Conservation (phyloP, 2,888 invertebrate genomes). For the Scaptomyza flava region DNA sequence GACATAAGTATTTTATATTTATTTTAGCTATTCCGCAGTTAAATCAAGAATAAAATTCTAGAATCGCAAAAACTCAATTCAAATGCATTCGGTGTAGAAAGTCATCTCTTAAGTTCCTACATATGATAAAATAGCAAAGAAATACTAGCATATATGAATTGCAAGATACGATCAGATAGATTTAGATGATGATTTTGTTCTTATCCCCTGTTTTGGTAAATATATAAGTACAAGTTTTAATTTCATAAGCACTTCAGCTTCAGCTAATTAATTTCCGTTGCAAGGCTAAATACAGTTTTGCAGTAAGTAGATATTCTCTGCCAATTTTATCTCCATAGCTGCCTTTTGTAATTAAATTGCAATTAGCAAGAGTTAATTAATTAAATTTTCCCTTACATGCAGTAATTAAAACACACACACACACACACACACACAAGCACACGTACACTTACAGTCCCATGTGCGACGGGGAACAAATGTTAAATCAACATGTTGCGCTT, state of each 20-base stretch:
- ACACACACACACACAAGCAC: slow-evolving; percentile 3
- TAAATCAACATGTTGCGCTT: slow-evolving; percentile 73
- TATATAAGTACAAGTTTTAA: background rate
- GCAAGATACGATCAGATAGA: no score
- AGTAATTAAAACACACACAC: slow-evolving; percentile 15
- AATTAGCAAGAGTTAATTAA: slow-evolving; percentile 74
- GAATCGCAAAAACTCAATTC: no score
- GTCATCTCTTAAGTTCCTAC: no score
- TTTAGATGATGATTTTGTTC: no score
- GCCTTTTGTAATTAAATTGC: slow-evolving; percentile 63
- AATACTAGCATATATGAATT: no score
- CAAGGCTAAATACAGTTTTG: slow-evolving; percentile 7
- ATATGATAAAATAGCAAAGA: no score
- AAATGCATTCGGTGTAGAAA: no score
- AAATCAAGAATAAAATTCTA: no score
- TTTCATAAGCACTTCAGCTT: background rate
- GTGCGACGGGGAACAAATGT: slow-evolving; percentile 61
- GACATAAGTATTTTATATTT: no score
- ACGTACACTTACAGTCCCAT: slow-evolving; percentile 9
- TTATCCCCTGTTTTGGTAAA: no score
- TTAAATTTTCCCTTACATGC: slow-evolving; percentile 56
- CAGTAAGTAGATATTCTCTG: slow-evolving; percentile 1
- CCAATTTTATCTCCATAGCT: slow-evolving; percentile 12
- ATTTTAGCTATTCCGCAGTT: no score
- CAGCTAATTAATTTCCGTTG: slow-evolving; percentile 3